phyloP scores from a whole-genome alignment of 2,113 vertebrate species.

The Pogona vitticeps region DNA sequence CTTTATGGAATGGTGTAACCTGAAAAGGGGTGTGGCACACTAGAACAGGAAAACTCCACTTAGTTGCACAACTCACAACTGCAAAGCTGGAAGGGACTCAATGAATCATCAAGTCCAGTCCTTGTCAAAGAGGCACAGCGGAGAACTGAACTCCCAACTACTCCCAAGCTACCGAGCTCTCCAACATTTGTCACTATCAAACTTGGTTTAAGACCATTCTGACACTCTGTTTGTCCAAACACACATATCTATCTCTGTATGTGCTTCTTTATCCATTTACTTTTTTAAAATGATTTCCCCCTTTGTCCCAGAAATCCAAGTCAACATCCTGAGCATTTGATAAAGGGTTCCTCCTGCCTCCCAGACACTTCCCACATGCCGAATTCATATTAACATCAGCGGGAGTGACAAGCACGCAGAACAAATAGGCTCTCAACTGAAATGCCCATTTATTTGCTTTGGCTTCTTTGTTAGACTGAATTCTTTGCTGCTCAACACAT shows the following conservation, averaged over 20 bases:
- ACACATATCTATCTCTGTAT: not conserved
- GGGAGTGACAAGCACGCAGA: constrained; percentile 18
- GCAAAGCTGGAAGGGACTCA: no score
- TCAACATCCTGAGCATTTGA: rapidly evolving
- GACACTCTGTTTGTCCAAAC: not conserved
- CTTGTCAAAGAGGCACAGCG: no score
- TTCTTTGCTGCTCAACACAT: constrained; percentile 14
- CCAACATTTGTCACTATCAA: not conserved
- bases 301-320: not conserved
- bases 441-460: constrained; percentile 34
- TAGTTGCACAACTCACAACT: not conserved
- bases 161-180: no score
- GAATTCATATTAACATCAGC: not conserved
- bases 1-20: not conserved
- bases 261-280: not conserved
- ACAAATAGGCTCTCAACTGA: constrained; percentile 35
- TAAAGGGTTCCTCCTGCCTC: not conserved
- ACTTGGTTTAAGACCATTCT: not conserved
- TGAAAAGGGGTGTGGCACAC: not conserved
- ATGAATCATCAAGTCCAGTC: no score
- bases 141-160: no score
- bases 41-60: not conserved
- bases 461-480: not conserved
- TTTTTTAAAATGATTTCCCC: constrained; percentile 5
- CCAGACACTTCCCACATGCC: not conserved